Conservation (phyloP, 1,140 invertebrate genomes). For the Tetragonula clypearis region DNA sequence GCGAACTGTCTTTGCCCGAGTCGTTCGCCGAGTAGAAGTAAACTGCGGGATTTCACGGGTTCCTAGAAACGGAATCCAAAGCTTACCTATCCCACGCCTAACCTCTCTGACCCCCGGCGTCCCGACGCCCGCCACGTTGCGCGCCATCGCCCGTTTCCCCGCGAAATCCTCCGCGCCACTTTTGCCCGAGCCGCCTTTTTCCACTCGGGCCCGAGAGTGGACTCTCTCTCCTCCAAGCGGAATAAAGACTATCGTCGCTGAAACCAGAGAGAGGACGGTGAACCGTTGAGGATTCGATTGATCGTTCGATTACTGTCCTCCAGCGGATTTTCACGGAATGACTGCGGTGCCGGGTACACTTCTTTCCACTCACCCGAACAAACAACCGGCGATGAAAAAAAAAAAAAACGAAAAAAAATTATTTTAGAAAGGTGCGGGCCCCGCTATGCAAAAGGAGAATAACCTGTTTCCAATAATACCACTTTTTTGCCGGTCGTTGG, state of each 20-base stretch:
- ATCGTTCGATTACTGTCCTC: slow-evolving; percentile 53
- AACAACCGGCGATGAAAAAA: slow-evolving; percentile 28
- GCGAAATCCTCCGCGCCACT: neutral
- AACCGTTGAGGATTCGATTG: slow-evolving; percentile 48
- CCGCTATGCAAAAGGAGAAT: neutral
- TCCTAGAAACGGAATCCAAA: slow-evolving; percentile 43
- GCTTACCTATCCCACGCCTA: slow-evolving; percentile 22
- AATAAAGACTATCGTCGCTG: slow-evolving; percentile 39
- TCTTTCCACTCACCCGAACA: slow-evolving; percentile 43
- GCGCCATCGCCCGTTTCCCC: too few relatives aligned
- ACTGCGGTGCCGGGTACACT: slow-evolving; percentile 27
- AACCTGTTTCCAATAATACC: neutral
- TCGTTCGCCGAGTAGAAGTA: slow-evolving; percentile 45
- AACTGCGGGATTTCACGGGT: slow-evolving; percentile 51
- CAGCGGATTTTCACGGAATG: slow-evolving; percentile 44
- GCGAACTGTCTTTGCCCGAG: slow-evolving; percentile 47
- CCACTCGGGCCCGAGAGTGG: slow-evolving; percentile 43
- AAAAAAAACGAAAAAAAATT: neutral
- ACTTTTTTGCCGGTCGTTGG: neutral
- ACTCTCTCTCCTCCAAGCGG: slow-evolving; percentile 36
- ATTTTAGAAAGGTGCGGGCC: neutral
- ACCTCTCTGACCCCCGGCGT: neutral
- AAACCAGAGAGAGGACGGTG: slow-evolving; percentile 19
- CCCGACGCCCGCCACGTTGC: neutral
- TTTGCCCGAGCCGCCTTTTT: slow-evolving; percentile 36